Conservation (phyloP, 2,888 invertebrate genomes). For the Eucriotettix oculatus region DNA sequence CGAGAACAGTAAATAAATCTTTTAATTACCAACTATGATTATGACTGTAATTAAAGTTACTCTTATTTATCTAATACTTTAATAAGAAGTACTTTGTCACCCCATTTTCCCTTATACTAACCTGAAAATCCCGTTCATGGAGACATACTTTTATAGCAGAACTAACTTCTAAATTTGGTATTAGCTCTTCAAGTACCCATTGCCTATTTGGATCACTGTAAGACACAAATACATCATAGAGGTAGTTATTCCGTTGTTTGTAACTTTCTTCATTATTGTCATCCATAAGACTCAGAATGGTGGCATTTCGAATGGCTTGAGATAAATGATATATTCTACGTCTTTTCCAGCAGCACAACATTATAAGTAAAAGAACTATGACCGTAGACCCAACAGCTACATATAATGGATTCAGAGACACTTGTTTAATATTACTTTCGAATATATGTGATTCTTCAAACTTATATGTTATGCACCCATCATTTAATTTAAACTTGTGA, state of each 20-base stretch:
- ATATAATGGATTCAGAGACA: too few relatives aligned
- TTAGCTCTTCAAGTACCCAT: conserved; percentile 44
- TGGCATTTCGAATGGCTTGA: not conserved
- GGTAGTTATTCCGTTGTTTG: not conserved
- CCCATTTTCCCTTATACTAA: conserved; percentile 16
- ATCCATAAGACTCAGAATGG: not conserved
- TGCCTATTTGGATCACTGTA: conserved; percentile 45
- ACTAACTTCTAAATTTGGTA: conserved; percentile 41
- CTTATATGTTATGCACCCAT: too few relatives aligned
- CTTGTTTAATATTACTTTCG: too few relatives aligned
- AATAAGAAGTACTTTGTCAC: not conserved
- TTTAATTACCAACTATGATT: too few relatives aligned
- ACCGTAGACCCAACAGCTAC: too few relatives aligned
- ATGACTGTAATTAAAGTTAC: not conserved
- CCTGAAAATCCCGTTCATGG: conserved; percentile 54
- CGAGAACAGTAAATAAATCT: too few relatives aligned
- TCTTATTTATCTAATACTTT: not conserved
- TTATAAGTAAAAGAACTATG: not conserved
- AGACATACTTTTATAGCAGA: conserved; percentile 43
- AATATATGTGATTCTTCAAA: too few relatives aligned
- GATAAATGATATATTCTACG: not conserved
- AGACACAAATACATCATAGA: conserved; percentile 53
- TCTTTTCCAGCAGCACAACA: not conserved
- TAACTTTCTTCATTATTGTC: not conserved
- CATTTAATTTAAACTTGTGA: too few relatives aligned